phyloP scores from a whole-genome alignment of 2,113 vertebrate species.

The Ardeotis arabs region DNA sequence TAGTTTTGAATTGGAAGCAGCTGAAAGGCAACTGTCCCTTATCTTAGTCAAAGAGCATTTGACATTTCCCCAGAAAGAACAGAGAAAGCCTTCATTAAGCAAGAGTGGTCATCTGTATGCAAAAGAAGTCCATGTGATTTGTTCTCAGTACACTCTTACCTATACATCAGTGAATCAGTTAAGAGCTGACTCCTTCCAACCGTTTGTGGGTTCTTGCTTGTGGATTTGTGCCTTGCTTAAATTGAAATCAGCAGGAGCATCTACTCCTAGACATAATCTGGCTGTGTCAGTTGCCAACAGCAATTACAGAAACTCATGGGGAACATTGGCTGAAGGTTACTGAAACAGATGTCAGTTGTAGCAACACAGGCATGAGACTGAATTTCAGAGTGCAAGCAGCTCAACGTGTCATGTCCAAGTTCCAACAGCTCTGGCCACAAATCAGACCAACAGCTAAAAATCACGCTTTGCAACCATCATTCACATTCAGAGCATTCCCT shows the following conservation, averaged over 20 bases:
- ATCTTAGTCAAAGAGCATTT: neutral
- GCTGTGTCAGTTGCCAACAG: constrained; percentile 46
- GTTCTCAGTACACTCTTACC: neutral
- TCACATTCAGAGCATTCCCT: neutral
- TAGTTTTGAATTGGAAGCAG: neutral
- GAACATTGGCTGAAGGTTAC: constrained; percentile 45
- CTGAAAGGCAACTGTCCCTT: neutral
- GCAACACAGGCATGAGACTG: neutral
- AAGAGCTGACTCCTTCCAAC: constrained; percentile 9
- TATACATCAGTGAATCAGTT: neutral
- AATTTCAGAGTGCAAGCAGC: neutral
- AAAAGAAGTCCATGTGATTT: neutral
- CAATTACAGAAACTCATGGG: constrained; percentile 55
- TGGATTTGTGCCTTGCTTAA: constrained; percentile 56
- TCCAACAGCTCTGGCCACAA: neutral
- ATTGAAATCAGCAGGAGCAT: constrained; percentile 67
- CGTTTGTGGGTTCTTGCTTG: neutral
- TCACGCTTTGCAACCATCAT: neutral
- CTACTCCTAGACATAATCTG: constrained; percentile 48
- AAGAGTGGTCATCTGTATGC: neutral
- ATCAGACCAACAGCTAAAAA: neutral
- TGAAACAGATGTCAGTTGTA: constrained; percentile 59
- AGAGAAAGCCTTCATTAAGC: neutral
- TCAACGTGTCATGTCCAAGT: accelerated
- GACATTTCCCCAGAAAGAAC: neutral